Base-by-base conservation (phyloP, 2,888 invertebrate genomes). In the Pterostichus madidus region DNA sequence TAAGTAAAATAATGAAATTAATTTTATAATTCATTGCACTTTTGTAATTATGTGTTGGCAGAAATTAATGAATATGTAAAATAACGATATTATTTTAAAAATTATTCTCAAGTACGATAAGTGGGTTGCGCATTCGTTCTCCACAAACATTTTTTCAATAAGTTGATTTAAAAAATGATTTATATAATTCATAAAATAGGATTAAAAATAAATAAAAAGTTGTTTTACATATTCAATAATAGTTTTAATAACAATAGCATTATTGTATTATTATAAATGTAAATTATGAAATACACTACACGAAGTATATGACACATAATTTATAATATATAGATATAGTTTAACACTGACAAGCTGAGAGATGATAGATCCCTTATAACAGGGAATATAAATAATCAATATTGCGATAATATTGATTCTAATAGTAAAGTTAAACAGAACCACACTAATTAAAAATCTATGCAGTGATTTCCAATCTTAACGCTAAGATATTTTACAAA, bases 301-400 rank as follows among this genome's bases (percentile, higher is more conserved):
- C n/a, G 32, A 52, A 49, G 49, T 75, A 49, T 73, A 52, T 75
- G 53, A 75, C 75, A 75, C 75, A 75, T 52, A 75, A 52, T 75
- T 75, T 49, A 75, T 75, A 73, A 35, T 73, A 52, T 75, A 75
- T 49, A n/a, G 73, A 73, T 75, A 75, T 52, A 75, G 53, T 75
- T 75, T 46, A 31, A 75, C 53, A 75, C n/a, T 75, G 75, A 59
- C 78, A 79, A 79, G 79, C 79, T 79, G 79, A 79, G 61, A 78
- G 46, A 78, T 59, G 46, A 78, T 59, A 35, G 15, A n/a, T 79
- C 79, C 59, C 79, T 79, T 79, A 79, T 79, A 79, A 79, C 79
- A 79, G 79, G 59, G 64, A 79, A 44, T 71, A 71, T 13, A 79
- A 52, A 31, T 35, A 56, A 46, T 79, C 79, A 79, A 79, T 79